Percentiles rank a stretch among this genome's conserved stretches.
Conservation (phyloP, 2,797 vertebrate species). For the Peromyscus attwateri region DNA sequence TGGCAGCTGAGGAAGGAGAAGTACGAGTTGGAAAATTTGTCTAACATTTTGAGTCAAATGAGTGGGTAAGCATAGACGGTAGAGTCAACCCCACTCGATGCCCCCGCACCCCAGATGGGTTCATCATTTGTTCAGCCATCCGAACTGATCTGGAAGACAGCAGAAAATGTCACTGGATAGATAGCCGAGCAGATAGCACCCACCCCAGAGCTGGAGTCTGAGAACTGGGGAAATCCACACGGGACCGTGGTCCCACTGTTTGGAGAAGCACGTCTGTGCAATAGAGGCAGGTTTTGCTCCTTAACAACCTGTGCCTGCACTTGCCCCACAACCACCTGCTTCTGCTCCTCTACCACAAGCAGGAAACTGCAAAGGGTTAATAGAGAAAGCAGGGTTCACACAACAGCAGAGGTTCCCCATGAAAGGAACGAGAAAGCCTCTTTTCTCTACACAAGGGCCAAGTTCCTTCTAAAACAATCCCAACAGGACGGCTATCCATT, state of each 20-base stretch:
- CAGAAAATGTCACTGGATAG: slow-evolving; percentile 50
- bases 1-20: not conserved
- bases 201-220: slow-evolving; percentile 19
- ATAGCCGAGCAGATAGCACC: slow-evolving; percentile 56
- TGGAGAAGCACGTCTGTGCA: not conserved
- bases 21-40: slow-evolving; percentile 1
- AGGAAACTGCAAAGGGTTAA: slow-evolving; percentile 30
- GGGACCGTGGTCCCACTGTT: slow-evolving; percentile 52
- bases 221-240: not conserved
- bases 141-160: not conserved
- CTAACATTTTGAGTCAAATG: slow-evolving; percentile 25
- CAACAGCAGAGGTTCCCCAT: not conserved
- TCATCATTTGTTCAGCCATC: slow-evolving; percentile 15
- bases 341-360: not conserved
- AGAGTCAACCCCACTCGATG: not conserved
- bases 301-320: slow-evolving; percentile 46
- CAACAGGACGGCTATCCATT: not conserved
- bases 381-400: slow-evolving; percentile 34
- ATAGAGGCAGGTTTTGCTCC: slow-evolving; percentile 32
- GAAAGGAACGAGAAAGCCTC: slow-evolving; percentile 53
- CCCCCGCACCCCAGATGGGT: not conserved
- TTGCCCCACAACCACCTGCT: not conserved
- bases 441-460: not conserved
- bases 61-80: not conserved
- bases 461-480: not conserved